Base-by-base conservation (phyloP, 1,140 invertebrate species). In the Oedothorax gibbosus region DNA sequence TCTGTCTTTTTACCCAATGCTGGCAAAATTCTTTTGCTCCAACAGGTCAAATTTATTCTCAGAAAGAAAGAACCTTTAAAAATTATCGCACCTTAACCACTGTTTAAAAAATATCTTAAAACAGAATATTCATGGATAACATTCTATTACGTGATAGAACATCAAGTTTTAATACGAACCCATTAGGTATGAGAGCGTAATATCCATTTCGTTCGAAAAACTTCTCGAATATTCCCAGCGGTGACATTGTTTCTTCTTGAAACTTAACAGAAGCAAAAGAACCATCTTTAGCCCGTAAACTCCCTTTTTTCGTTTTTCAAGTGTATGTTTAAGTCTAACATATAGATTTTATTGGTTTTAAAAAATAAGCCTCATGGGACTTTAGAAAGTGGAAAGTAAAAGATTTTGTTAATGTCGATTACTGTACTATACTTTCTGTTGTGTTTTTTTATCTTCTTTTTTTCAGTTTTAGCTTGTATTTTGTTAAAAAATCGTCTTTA, bases 291-390 rank as follows among this genome's bases (percentile, higher is more conserved):
- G 18, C 62, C 76, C 60, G 68, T 73, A 56, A 79, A 79, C 64
- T 79, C 18, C 50, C 62, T 66, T 65, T 68, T 51, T 66, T 50
- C 8, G 9, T 62, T 76, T 78, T 7, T n/a, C n/a, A 78, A 65
- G 64, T 21, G 76, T 79, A 64, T 79, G 76, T 79, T 79, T 79
- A 68, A 79, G 51, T 50, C 76, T 64, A 68, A 50, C 76, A 60
- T 79, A 79, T 79, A 66, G 76, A 79, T 79, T 79, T 79, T 79
- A 79, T 79, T 79, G 64, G 76, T 66, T 64, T 79, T 79, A 64
- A 79, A 79, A 79, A 79, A 64, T 66, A 66, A 79, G 68, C 4
- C 76, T 68, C 76, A 51, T 0, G 76, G 64, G 64, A 79, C 56
- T 51, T 66, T 21, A 68, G 50, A 66, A 79, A n/a, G n/a, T n/a